A percentile compares a stretch with the other conserved stretches of the same genome.
These are phyloP conservation scores for Creontiades dilutus DNA, from an alignment of 2,888 invertebrate species.

Conservation along the genomic window DNA sequence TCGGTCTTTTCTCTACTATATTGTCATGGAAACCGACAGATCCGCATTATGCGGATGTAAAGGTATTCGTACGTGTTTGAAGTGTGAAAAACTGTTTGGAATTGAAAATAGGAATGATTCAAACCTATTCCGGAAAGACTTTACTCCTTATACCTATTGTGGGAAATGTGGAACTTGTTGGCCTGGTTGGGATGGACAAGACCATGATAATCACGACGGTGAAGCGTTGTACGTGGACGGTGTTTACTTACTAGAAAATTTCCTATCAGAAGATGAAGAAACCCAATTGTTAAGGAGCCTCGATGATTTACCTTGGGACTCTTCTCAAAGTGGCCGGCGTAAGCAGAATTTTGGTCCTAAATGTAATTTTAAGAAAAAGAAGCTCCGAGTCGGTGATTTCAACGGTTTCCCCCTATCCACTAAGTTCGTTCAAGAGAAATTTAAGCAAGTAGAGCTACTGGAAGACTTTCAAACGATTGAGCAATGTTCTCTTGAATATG, in stretches of 20 bases:
- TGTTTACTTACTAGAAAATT: conserved; percentile 82
- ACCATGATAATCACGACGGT: conserved; percentile 86
- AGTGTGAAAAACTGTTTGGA: conserved; percentile 87
- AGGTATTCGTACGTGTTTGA: conserved; percentile 92
- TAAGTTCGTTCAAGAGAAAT: conserved; percentile 88
- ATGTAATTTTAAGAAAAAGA: conserved; percentile 97
- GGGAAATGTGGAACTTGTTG: conserved; percentile 85
- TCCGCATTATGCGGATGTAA: conserved; percentile 94
- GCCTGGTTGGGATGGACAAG: conserved; percentile 85
- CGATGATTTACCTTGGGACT: conserved; percentile 91
- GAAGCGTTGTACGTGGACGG: conserved; percentile 80
- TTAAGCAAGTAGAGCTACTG: conserved; percentile 81
- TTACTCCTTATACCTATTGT: conserved; percentile 81
- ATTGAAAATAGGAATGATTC: conserved; percentile 74
- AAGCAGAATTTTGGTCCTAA: conserved; percentile 98
- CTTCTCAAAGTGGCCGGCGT: conserved; percentile 95
- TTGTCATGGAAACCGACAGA: conserved; percentile 81
- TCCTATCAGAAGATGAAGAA: conserved; percentile 87
- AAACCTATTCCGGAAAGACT: conserved; percentile 61
- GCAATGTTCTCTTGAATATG: conserved; percentile 96
- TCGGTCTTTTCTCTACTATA: background rate
- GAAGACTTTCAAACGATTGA: conserved; percentile 76
- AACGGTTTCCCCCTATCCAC: conserved; percentile 91
- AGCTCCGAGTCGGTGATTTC: conserved; percentile 88
- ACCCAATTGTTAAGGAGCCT: conserved; percentile 83